Base-by-base conservation (phyloP, 2,797 vertebrate genomes). In the Rhabdophis nuchalis region DNA sequence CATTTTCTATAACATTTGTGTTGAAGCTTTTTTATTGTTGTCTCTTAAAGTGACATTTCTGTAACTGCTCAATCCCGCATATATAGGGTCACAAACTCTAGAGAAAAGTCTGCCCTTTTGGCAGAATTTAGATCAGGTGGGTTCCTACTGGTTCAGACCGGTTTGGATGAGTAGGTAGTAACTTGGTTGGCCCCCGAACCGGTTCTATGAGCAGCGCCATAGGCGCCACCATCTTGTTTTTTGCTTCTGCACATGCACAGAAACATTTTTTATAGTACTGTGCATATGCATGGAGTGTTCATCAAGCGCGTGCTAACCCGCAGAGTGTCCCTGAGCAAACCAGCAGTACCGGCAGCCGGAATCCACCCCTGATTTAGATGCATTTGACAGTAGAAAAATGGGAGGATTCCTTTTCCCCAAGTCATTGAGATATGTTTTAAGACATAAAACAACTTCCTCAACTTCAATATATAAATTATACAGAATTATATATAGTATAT, bases 1-100 rank as follows among this genome's bases (percentile, higher is more conserved):
- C 87, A 88, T 93, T 25, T 95, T 92, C 89, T 95, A 96, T 82
- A 90, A 14, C 1, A 0, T 0, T 91, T 32, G 91, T 94, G 93
- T 46, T 32, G 72, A 1, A 77, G 94, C 87, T 7, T 95, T 56
- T 68, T 88, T 61, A 41, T 52, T 5, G 53, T 36, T 90, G 54
- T 16, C 32, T 5, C 11, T n/a, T 57, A 57, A 88, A 29, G 4
- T 57, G 50, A 53, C 41, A 16, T 50, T 92, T 86, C 64, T 57
- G 14, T 32, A 57, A 72, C 3, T 7, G 54, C 36, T 46, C 32
- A 32, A 82, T 85, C 25, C 50, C 4, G 4, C 27, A 20, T 85
- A 20, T 77, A 20, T 57, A 36, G 53, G 13, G 5, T 13, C 85
- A 11, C 3, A 82, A 82, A 41, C 18, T 77, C 3, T 77, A 41